Conservation (phyloP, 2,888 invertebrate genomes). For the Rotaria socialis region DNA sequence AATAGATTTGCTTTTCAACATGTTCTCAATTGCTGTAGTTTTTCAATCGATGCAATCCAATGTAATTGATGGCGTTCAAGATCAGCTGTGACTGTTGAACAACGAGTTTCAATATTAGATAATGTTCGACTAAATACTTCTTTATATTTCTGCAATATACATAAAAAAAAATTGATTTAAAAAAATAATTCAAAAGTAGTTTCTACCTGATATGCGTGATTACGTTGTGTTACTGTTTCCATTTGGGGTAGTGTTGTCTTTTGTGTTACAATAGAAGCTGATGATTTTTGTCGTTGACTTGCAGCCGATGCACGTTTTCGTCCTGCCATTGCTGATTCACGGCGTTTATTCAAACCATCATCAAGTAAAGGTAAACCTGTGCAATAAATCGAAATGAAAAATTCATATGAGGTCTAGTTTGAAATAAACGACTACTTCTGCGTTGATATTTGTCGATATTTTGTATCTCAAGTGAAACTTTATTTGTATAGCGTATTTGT, state of each 20-base stretch:
- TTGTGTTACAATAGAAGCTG: constrained; percentile 20
- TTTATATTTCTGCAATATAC: not conserved
- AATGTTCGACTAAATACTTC: not conserved
- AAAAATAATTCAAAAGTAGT: not conserved
- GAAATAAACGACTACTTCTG: no score
- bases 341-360: not conserved
- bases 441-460: no score
- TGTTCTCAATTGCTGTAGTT: constrained; percentile 5
- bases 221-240: not conserved
- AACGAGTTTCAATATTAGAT: not conserved
- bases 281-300: not conserved
- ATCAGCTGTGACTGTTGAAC: not conserved
- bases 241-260: constrained; percentile 30
- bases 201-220: not conserved
- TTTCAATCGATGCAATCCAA: not conserved
- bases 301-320: not conserved
- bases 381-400: not conserved
- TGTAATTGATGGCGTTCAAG: not conserved
- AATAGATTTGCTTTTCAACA: not conserved
- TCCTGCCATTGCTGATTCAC: not conserved
- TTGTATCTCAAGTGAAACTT: no score
- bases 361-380: not conserved
- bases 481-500: no score
- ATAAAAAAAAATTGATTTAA: not conserved
- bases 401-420: no score